These are phyloP conservation scores for Netelia melanura DNA, from an alignment of 2,888 invertebrate species.

Conservation along the genomic window DNA sequence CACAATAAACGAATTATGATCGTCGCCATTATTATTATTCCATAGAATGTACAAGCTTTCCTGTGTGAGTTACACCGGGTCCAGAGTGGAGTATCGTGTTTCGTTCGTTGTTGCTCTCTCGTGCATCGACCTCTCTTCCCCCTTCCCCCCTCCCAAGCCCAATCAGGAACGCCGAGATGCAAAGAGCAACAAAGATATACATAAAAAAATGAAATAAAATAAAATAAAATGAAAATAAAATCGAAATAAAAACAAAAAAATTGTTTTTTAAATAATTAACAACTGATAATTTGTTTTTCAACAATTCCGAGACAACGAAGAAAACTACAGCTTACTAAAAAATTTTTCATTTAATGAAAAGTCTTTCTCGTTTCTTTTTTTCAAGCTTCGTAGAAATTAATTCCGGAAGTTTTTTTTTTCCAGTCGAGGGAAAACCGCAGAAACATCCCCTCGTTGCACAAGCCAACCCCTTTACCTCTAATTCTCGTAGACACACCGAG, in stretches of 20 bases:
- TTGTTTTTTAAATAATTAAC: background rate
- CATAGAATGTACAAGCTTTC: slow-evolving; percentile 19
- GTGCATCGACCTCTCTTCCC: slow-evolving; percentile 56
- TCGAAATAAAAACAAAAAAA: background rate
- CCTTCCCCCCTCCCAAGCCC: slow-evolving; percentile 46
- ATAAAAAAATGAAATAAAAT: slow-evolving; percentile 32
- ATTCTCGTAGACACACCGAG: slow-evolving; percentile 30
- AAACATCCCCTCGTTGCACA: slow-evolving; percentile 37
- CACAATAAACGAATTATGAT: no score
- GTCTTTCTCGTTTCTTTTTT: background rate
- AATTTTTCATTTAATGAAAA: background rate
- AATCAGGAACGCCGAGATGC: slow-evolving; percentile 26
- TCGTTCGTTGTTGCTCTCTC: slow-evolving; percentile 68
- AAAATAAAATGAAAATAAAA: slow-evolving; percentile 19
- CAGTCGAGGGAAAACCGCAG: background rate
- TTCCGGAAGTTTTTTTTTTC: background rate
- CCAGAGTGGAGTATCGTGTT: slow-evolving; percentile 74
- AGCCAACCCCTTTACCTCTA: slow-evolving; percentile 32
- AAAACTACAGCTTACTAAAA: background rate
- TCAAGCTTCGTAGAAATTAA: background rate
- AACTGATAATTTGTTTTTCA: background rate
- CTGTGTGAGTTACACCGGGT: slow-evolving; percentile 70
- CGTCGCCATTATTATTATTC: background rate
- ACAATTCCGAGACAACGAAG: background rate
- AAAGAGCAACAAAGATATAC: background rate